A percentile compares a stretch with the other conserved stretches of the same genome.
phyloP scores from a whole-genome alignment of 2,888 invertebrate species.

The Gisinianus flammeolus region DNA sequence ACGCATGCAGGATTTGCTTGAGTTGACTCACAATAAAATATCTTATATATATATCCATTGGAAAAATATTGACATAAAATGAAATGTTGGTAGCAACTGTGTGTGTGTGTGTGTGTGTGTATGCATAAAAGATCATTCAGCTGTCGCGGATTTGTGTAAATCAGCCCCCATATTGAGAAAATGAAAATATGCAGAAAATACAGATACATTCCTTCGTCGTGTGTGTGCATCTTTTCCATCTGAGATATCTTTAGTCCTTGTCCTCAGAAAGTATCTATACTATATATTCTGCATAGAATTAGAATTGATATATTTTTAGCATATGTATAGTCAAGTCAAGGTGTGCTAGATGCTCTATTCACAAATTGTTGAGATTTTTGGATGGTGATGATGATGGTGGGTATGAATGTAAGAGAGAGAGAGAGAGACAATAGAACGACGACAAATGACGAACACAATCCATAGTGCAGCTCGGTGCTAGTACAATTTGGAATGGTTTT shows the following conservation, averaged over 20 bases:
- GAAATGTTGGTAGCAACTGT: not conserved
- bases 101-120: too few species aligned
- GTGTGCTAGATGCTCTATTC: not conserved
- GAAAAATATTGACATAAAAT: not conserved
- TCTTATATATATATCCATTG: not conserved
- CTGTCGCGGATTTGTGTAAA: not conserved
- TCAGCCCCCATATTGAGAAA: slow-evolving; percentile 7
- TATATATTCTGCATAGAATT: not conserved
- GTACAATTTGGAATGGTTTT: slow-evolving; percentile 28
- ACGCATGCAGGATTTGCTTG: not conserved
- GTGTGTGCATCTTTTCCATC: not conserved
- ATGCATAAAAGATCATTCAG: not conserved
- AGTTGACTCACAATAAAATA: not conserved
- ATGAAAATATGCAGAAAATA: too few species aligned
- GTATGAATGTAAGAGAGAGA: too few species aligned
- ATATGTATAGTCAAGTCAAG: not conserved
- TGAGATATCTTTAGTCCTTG: not conserved
- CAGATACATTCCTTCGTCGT: too few species aligned
- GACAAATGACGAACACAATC: too few species aligned
- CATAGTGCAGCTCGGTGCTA: too few species aligned
- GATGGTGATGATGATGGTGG: too few species aligned
- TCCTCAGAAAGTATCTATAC: not conserved
- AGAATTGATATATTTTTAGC: not conserved
- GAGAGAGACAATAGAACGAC: too few species aligned
- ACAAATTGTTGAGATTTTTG: not conserved